Evolutionary conservation across 2,797 vertebrate species (phyloP), one percentile per base, ranked within the genome.

Genomic region (Staurois parvus): DNA sequence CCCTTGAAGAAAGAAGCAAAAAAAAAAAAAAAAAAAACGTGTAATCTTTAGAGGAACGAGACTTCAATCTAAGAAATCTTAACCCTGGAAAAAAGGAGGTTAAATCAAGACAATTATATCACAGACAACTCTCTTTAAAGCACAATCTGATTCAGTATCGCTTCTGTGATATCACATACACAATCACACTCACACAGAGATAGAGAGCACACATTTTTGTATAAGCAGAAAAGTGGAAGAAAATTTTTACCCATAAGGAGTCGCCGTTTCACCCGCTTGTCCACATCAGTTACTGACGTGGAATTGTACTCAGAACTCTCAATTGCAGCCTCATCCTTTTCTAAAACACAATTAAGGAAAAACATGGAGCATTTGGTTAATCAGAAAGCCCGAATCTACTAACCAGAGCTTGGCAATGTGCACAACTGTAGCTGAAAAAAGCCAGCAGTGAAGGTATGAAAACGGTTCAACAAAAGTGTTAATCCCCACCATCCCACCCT

Each of bases 271-370:
- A 97, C 98, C 96, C 98, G 97, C 97, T 98, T 99, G 98, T 99
- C 98, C 97, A 99, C 98, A 99, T 99, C 98, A 99, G 97, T 97
- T 98, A 99, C 96, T 99, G 98, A 99, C 97, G 97, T 99, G 98
- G 98, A 94, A 99, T 95, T 99, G 97, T 97, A 96, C 96, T 97
- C 97, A 97, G 97, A 97, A 96, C 97, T 97, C 97, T 99, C 98
- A 98, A 99, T 99, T 99, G 98, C 98, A 99, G 98, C 98, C 98
- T 99, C 97, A 99, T 98, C 97, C 97, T 97, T 97, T 96, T 99
- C 98, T 99, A 99, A 96, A 99, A 99, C 97, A 99, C 97, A 99
- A 98, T 97, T 97, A 97, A 97, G 96, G 97, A 98, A 97, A 99
- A 97, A 99, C 96, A 99, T 93, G 97, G 97, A 98, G 97, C 97